Percentiles rank a stretch among this genome's conserved stretches.
phyloP scores from a whole-genome alignment of 1,140 invertebrate genomes.

The Nebria ingens region DNA sequence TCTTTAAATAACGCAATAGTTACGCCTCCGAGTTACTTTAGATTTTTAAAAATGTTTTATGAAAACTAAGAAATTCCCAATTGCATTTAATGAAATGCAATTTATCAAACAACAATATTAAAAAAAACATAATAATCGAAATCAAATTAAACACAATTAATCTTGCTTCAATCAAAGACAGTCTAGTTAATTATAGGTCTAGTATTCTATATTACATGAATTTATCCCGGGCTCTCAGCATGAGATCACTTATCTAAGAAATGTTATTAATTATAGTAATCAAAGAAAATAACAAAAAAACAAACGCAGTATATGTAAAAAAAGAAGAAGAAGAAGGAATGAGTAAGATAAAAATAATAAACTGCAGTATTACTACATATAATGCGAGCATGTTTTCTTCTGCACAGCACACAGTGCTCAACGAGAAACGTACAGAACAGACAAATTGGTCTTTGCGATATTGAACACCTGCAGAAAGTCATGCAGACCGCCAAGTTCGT shows the following conservation, averaged over 20 bases:
- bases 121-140: not conserved
- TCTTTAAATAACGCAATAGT: no score
- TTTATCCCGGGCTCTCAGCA: not conserved
- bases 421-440: no score
- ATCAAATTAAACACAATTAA: not conserved
- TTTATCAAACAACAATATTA: not conserved
- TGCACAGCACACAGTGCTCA: no score
- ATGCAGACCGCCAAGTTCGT: no score
- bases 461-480: not conserved
- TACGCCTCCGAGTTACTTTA: no score
- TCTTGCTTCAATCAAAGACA: not conserved
- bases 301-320: no score
- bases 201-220: no score
- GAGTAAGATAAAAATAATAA: not conserved
- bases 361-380: not conserved
- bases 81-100: not conserved
- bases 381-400: not conserved
- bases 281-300: not conserved
- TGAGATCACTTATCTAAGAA: constrained; percentile 8
- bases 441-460: not conserved
- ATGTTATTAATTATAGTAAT: constrained; percentile 7
- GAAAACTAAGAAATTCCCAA: no score
- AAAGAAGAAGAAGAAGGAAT: no score
- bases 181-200: not conserved
- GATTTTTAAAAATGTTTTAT: no score